These are phyloP conservation scores for Fringilla coelebs DNA, from an alignment of 2,797 vertebrate species.

Conservation along the genomic window DNA sequence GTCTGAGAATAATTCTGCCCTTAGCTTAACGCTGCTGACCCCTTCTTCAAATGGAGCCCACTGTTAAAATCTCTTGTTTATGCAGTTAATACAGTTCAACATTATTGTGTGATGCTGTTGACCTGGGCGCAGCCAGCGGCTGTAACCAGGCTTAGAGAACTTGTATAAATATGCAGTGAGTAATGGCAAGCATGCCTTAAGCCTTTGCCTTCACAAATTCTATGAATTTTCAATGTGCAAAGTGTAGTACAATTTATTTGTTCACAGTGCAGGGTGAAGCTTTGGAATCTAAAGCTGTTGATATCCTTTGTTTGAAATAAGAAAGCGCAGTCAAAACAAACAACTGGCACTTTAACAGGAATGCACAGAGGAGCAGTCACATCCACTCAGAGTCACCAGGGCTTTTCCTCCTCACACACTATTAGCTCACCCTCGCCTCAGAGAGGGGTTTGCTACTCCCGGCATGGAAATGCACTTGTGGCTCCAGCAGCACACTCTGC, in stretches of 20 bases:
- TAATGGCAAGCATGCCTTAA: constrained; percentile 1
- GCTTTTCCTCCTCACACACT: neutral
- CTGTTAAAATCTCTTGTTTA: constrained; percentile 33
- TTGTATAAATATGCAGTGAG: neutral
- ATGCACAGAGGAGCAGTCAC: neutral
- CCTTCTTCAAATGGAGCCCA: neutral
- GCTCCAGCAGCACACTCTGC: neutral
- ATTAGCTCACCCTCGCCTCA: neutral
- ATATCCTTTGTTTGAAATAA: constrained; percentile 15
- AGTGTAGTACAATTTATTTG: constrained; percentile 31
- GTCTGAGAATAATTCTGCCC: neutral
- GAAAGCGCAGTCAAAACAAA: neutral
- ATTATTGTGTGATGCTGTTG: constrained; percentile 3
- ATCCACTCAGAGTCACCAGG: neutral
- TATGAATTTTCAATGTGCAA: constrained; percentile 51
- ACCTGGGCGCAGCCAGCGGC: neutral
- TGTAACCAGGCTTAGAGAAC: neutral
- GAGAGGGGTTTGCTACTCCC: neutral
- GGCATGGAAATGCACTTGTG: neutral
- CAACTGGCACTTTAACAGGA: neutral
- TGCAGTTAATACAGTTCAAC: constrained; percentile 27
- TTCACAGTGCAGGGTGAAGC: neutral
- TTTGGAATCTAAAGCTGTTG: neutral
- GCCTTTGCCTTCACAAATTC: constrained; percentile 2
- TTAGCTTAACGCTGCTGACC: neutral